Evolutionary conservation across 2,113 vertebrate species (phyloP).

Genomic region (Dipodomys ordii): DNA sequence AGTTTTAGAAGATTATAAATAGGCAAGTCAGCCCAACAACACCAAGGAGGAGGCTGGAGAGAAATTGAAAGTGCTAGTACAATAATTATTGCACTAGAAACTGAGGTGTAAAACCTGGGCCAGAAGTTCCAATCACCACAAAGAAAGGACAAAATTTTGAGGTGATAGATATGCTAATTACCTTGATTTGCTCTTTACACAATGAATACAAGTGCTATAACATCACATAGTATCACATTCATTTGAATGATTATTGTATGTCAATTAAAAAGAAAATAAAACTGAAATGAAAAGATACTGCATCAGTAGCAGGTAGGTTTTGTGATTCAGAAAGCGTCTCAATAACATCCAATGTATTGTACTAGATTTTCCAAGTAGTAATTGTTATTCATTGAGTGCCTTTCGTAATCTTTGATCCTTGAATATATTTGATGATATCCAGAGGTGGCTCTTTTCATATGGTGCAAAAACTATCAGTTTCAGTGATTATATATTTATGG

Average conservation of each 20-base stretch:
- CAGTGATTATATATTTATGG: neutral
- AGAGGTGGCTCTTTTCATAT: neutral
- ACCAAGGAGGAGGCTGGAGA: too few species aligned
- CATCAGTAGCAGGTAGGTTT: neutral
- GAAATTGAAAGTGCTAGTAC: neutral
- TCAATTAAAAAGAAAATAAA: neutral
- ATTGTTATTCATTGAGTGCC: too few species aligned
- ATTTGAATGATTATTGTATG: neutral
- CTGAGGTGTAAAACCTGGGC: neutral
- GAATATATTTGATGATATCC: slow-evolving; percentile 17
- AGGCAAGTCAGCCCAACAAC: neutral
- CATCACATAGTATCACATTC: neutral
- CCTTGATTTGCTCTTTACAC: neutral
- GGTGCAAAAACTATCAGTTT: slow-evolving; percentile 31
- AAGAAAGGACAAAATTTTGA: neutral
- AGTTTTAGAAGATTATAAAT: neutral
- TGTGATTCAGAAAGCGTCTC: neutral
- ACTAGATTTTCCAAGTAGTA: neutral
- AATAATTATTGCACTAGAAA: neutral
- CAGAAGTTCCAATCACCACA: neutral
- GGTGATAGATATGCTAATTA: neutral
- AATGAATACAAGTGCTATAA: neutral
- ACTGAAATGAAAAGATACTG: neutral
- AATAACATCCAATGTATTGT: neutral
- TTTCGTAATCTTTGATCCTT: neutral